Conservation (phyloP, 2,888 invertebrate species). For the Byasa hedistus region DNA sequence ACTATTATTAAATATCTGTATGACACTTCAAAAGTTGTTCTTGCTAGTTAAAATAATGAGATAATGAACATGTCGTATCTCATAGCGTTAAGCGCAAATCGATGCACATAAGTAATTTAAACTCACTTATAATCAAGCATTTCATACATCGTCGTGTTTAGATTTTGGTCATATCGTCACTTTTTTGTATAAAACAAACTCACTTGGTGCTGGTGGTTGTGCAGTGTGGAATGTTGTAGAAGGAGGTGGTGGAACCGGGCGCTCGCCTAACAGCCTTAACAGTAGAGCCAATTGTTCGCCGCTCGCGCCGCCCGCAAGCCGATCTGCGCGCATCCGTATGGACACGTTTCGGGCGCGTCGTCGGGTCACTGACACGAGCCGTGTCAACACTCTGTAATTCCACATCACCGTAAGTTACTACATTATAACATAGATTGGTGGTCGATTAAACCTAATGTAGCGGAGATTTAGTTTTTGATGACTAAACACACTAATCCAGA, state of each 20-base stretch:
- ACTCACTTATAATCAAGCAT: no score
- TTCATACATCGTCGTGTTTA: background rate
- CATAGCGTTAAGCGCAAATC: no score
- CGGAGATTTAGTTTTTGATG: no score
- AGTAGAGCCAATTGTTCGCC: constrained; percentile 60
- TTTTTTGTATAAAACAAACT: background rate
- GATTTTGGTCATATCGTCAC: background rate
- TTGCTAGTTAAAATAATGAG: no score
- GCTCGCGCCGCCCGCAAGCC: constrained; percentile 63
- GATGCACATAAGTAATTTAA: no score
- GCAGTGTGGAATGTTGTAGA: constrained; percentile 37
- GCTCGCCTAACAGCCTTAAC: constrained; percentile 52
- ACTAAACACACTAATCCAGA: no score
- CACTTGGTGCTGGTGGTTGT: constrained; percentile 29
- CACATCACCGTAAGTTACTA: no score
- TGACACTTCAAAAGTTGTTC: no score
- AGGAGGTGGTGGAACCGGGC: constrained; percentile 38
- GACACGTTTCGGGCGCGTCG: constrained; percentile 56
- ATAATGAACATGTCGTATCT: no score
- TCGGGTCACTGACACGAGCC: constrained; percentile 56
- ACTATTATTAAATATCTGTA: no score
- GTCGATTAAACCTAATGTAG: no score
- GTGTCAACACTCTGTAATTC: constrained; percentile 55
- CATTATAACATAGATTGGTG: no score
- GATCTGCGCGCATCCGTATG: constrained; percentile 51